phyloP scores from a whole-genome alignment of 2,113 vertebrate genomes.

The Eretmodus cyanostictus region DNA sequence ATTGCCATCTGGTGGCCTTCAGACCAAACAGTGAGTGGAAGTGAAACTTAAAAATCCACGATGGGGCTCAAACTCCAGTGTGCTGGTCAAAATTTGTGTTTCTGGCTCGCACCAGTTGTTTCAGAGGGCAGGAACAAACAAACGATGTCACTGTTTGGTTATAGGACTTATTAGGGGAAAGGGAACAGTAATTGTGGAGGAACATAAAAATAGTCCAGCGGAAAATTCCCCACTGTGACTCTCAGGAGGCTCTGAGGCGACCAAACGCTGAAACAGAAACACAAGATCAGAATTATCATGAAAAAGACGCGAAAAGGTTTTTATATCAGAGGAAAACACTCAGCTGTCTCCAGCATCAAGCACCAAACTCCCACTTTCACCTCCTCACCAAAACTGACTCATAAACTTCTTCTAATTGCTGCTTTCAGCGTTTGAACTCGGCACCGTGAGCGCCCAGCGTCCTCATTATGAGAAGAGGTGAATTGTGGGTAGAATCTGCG shows the following conservation, averaged over 20 bases:
- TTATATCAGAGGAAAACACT: not conserved
- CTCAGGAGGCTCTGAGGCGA: not conserved
- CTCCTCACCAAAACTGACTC: not conserved
- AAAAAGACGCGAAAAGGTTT: not conserved
- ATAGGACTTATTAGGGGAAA: not conserved
- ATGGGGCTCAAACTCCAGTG: not conserved
- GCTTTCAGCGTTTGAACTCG: conserved; percentile 32
- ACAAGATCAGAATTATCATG: not conserved
- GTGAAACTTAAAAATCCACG: not conserved
- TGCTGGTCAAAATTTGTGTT: not conserved
- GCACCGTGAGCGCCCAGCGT: not conserved
- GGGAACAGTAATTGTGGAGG: not conserved
- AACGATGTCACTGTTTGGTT: not conserved
- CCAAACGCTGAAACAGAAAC: not conserved
- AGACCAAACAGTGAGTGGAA: not conserved
- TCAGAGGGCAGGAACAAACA: not conserved
- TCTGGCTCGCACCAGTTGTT: not conserved
- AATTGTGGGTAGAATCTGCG: conserved; percentile 33
- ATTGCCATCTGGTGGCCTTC: not conserved
- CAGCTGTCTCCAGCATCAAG: not conserved
- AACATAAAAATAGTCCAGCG: not conserved
- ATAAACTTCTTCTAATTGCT: conserved; percentile 31
- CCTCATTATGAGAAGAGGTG: conserved; percentile 46
- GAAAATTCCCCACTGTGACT: not conserved
- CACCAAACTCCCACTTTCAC: not conserved